These are phyloP conservation scores for Sabellastarte sp. DNA, from an alignment of 2,888 invertebrate genomes.

Conservation along the genomic window DNA sequence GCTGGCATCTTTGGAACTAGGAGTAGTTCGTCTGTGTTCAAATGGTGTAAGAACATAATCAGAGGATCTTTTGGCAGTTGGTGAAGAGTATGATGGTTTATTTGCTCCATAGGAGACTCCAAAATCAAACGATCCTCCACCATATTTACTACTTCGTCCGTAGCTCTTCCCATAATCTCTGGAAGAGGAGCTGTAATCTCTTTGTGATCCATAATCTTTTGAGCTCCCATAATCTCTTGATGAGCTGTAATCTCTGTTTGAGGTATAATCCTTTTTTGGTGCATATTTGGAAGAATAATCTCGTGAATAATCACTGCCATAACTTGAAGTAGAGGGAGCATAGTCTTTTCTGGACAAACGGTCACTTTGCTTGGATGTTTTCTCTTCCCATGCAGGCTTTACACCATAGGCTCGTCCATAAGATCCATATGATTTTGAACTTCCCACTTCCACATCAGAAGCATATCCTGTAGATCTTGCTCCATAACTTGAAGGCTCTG, in stretches of 20 bases:
- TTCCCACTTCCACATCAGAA: not conserved
- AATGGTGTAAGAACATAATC: not conserved
- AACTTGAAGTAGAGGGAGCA: not conserved
- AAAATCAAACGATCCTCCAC: not conserved
- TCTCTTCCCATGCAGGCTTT: not conserved
- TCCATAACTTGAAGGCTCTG: not conserved
- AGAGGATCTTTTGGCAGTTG: too few relatives aligned
- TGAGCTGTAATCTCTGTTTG: not conserved
- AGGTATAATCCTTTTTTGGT: not conserved
- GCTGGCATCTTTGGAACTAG: not conserved
- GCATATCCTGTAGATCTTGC: not conserved
- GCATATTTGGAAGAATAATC: not conserved
- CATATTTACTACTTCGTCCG: not conserved
- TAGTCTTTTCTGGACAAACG: too few relatives aligned
- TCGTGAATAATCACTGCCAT: not conserved
- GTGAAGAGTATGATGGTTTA: not conserved
- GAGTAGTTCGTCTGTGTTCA: not conserved
- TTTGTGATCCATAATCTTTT: too few relatives aligned
- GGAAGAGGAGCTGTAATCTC: not conserved
- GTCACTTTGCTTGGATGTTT: too few relatives aligned
- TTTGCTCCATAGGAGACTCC: not conserved
- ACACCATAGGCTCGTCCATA: not conserved
- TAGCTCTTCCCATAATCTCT: not conserved
- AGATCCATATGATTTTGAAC: not conserved
- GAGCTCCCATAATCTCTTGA: too few relatives aligned